Base-by-base conservation (phyloP, 2,888 invertebrate species). In the Stenoptilia bipunctidactyla region DNA sequence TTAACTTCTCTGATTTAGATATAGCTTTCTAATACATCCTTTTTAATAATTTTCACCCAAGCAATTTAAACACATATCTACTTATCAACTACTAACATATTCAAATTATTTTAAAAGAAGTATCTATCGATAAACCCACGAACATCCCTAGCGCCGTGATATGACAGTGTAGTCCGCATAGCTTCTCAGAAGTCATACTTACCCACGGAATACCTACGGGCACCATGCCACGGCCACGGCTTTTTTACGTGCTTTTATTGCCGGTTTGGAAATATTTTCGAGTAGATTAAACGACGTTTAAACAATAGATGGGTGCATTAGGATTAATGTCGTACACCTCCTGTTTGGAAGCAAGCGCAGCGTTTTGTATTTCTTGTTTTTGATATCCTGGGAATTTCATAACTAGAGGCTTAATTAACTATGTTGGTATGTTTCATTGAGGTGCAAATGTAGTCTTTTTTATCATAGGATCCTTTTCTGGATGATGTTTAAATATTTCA, bases 251-350 rank as follows among this genome's bases (percentile, higher is more conserved):
- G 20, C 73, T 77, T 77, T 79, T 80, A 34, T 14, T 72, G 63
- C 58, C 55, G 56, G 61, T 58, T 20, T 20, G 20, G 61, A 62
- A 71, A 70, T 70, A 66, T 80, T 76, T 77, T 79, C 75, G 77
- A 80, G 13, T 71, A 79, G 76, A 80, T 79, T 73, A 80, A 79
- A 79, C 71, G 77, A 65, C 75, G 69, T 72, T 75, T 77, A 71
- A 62, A 57, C 61, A 63, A 60, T 60, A 71, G 73, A 68, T 69
- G 61, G 65, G 67, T 74, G 69, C 79, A 80, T 82, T 79, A 77
- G 82, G 79, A 80, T 83, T 82, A 80, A 82, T 83, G 79, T 77
- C 68, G 46, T 51, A 72, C 76, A 79, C 79, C 77, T 75, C 39
- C 34, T 69, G 69, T 61, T n/a, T 53, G 53, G 56, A 53, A 53